phyloP scores from a whole-genome alignment of 2,797 vertebrate genomes.

The Artibeus lituratus region DNA sequence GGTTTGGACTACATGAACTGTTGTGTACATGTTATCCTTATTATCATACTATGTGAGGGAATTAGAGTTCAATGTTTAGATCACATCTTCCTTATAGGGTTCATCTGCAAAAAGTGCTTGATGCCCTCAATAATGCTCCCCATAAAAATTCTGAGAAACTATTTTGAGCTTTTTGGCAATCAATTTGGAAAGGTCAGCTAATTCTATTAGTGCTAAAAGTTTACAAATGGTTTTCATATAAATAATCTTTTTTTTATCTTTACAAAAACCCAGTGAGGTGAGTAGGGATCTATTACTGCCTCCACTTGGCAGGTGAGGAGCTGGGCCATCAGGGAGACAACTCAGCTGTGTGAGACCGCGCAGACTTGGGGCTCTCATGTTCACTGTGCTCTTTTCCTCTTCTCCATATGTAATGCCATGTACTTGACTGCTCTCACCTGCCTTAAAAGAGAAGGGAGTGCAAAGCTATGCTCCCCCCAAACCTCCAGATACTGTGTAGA shows the following conservation, averaged over 20 bases:
- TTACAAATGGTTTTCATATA: constrained; percentile 22
- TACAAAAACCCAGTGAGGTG: not conserved
- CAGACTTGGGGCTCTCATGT: not conserved
- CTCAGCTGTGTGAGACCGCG: not conserved
- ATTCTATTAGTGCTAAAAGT: not conserved
- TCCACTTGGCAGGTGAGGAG: not conserved
- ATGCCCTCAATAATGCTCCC: not conserved
- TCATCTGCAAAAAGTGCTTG: constrained; percentile 23
- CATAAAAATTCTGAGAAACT: constrained; percentile 25
- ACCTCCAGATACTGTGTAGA: not conserved
- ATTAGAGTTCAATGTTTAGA: constrained; percentile 5
- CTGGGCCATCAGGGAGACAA: not conserved
- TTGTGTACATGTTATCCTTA: not conserved
- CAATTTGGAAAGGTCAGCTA: constrained; percentile 18
- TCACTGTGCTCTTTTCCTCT: not conserved
- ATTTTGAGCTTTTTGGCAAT: constrained; percentile 14
- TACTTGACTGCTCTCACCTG: not conserved
- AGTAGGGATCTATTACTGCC: not conserved
- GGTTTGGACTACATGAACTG: not conserved
- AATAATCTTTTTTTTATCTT: constrained; percentile 29
- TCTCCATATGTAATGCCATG: not conserved
- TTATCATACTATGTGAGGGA: not conserved
- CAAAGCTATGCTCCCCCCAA: not conserved
- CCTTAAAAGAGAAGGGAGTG: not conserved
- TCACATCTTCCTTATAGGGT: not conserved